Evolutionary conservation across 2,113 vertebrate species (phyloP).

Genomic region (Alligator mississippiensis): DNA sequence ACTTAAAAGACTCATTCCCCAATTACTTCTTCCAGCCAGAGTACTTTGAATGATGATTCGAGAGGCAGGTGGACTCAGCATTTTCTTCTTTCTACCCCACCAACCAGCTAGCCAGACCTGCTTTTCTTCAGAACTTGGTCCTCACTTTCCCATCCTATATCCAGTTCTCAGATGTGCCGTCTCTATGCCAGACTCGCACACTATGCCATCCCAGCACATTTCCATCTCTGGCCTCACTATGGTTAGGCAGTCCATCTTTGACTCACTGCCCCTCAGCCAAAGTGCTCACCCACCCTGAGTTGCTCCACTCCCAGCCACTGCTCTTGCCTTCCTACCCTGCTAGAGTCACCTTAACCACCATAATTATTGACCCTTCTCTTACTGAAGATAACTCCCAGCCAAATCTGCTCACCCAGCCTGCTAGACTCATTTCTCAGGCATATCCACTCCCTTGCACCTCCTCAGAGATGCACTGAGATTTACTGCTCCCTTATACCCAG

Average conservation of each 20-base stretch:
- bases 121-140: background rate
- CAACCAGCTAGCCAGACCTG: accelerated
- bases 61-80: background rate
- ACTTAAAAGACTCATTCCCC: no score
- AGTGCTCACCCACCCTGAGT: background rate
- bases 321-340: background rate
- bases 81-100: background rate
- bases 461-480: background rate
- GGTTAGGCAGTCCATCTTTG: background rate
- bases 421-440: background rate
- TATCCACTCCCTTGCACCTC: background rate
- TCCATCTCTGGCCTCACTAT: background rate
- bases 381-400: background rate
- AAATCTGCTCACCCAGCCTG: background rate
- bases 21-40: background rate
- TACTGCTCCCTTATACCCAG: background rate
- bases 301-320: background rate
- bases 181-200: no score
- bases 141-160: background rate
- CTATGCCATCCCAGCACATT: background rate
- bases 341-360: background rate
- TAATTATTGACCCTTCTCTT: no score
- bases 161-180: accelerated
- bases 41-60: no score
- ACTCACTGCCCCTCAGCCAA: accelerated